Evolutionary conservation across 2,797 vertebrate genomes (phyloP).

Genomic region (Tarsius wallacei): DNA sequence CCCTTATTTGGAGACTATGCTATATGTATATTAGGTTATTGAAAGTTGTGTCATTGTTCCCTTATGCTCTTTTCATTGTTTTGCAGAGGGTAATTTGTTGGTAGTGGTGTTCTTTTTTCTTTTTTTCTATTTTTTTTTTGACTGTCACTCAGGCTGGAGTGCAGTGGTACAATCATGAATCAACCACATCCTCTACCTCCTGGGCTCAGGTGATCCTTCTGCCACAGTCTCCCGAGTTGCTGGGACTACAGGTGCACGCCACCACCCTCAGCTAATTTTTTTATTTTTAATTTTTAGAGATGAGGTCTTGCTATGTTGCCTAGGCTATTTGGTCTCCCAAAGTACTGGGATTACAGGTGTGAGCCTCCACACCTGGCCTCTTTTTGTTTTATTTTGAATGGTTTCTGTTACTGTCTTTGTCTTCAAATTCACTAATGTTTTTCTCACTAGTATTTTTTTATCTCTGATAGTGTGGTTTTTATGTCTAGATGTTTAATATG

Average conservation of each 20-base stretch:
- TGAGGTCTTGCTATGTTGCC: too few relatives aligned
- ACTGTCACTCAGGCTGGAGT: too few relatives aligned
- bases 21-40: neutral
- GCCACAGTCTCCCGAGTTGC: too few relatives aligned
- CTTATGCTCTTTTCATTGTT: neutral
- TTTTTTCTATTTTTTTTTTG: neutral
- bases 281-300: too few relatives aligned
- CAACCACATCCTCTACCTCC: too few relatives aligned
- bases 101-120: neutral
- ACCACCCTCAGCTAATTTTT: too few relatives aligned
- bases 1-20: neutral
- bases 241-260: too few relatives aligned
- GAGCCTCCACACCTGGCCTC: too few relatives aligned
- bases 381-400: neutral
- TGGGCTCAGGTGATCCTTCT: too few relatives aligned
- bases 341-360: too few relatives aligned
- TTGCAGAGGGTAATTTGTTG: neutral
- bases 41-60: neutral
- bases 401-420: neutral
- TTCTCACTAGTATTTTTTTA: neutral
- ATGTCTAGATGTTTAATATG: neutral
- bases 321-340: too few relatives aligned
- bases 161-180: too few relatives aligned
- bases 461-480: neutral
- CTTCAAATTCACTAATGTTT: neutral